Conservation (phyloP, 2,113 vertebrate species). For the Centropus bengalensis region DNA sequence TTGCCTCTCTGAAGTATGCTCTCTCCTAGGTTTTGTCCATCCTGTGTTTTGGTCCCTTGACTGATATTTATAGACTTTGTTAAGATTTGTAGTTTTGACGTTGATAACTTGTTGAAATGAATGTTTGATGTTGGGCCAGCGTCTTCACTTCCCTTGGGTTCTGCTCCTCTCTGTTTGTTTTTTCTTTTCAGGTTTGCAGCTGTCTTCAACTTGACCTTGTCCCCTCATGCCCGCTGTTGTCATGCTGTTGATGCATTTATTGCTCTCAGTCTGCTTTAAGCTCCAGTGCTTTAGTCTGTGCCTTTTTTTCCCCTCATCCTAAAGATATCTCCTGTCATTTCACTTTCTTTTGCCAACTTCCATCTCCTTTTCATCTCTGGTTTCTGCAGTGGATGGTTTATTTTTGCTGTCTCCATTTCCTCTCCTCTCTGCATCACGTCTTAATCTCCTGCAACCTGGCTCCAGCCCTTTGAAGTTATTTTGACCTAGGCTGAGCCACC, state of each 20-base stretch:
- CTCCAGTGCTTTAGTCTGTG: background rate
- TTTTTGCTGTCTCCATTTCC: constrained; percentile 43
- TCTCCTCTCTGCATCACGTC: background rate
- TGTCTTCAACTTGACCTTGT: background rate
- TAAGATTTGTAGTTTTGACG: background rate
- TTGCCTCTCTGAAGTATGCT: background rate
- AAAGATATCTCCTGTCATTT: constrained; percentile 27
- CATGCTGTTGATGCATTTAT: background rate
- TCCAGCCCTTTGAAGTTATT: background rate
- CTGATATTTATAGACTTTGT: background rate
- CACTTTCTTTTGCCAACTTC: constrained; percentile 38
- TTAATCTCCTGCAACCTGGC: background rate
- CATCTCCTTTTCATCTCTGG: constrained; percentile 15
- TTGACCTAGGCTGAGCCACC: background rate
- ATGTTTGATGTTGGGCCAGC: background rate
- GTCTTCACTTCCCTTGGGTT: background rate
- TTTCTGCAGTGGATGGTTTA: constrained; percentile 21
- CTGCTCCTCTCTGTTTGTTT: background rate
- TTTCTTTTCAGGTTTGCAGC: constrained; percentile 7
- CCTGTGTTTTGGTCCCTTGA: background rate
- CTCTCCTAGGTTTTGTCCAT: background rate
- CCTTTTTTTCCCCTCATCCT: background rate
- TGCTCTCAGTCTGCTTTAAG: background rate
- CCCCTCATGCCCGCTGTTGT: background rate
- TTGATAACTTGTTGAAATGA: background rate